Base-by-base conservation (phyloP, 1,140 invertebrate species). In the Bradynema listronoti region DNA sequence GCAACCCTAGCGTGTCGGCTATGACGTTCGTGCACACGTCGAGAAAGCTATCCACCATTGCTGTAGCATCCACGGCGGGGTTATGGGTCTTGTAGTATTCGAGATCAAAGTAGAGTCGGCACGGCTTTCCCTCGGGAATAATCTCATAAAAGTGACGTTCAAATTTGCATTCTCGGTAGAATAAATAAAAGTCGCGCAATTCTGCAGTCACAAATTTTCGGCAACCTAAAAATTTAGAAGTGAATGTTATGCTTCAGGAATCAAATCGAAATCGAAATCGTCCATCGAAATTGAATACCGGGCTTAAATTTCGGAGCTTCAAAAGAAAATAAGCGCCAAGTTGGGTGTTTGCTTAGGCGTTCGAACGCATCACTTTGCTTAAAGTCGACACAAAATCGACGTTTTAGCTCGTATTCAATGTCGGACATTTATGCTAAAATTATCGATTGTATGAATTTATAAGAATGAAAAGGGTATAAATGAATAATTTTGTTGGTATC, bases 121-220 rank as follows among this genome's bases (percentile, higher is more conserved):
- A 54, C 2, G 51, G 51, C 4, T 16, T 5, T n/a, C 42, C 27
- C 42, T 54, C 51, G 5, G 16, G 6, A 16, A 54, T 54, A 36
- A 54, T 54, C 42, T 54, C 27, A 54, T 54, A 54, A 36, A 54
- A 50, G 19, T 50, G 47, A 4, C 47, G 47, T 30, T 3, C 34
- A 24, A 5, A 3, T 3, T 50, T 32, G 34, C 47, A 50, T n/a
- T n/a, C 16, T 4, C 47, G 4, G 47, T 50, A 50, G 27, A 25
- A 50, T 5, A 19, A n/a, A n/a, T 50, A 50, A 24, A 50, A 50
- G 2, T 19, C 16, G 16, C 16, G 47, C 29, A 50, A 30, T 30
- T 50, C 47, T 3, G 16, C 27, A 32, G 47, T 29, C 9, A 50
- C 27, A 50, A 50, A 50, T 29, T 19, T 29, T n/a, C 47, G 47